phyloP scores from a whole-genome alignment of 64 coral and sea anemone species.

The Dendronephthya gigantea region DNA sequence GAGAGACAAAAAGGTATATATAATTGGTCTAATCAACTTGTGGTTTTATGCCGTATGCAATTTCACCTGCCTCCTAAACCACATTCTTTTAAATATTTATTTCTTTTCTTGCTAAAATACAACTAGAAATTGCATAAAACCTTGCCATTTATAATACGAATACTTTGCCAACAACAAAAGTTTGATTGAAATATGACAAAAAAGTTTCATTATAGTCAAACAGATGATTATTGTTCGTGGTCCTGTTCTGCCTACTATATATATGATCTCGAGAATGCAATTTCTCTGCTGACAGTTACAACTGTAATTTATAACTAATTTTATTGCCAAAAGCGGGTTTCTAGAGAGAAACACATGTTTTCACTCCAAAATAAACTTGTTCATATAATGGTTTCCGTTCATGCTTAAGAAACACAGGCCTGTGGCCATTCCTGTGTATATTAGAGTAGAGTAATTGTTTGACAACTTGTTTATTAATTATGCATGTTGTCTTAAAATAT shows the following conservation, averaged over 20 bases:
- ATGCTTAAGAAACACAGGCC: neutral
- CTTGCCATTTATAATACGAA: neutral
- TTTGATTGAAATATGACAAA: too few species aligned
- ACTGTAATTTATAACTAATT: too few species aligned
- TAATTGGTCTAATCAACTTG: neutral
- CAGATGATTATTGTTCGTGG: too few species aligned
- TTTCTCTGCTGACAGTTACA: too few species aligned
- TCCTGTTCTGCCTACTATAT: too few species aligned
- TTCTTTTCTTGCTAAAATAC: neutral
- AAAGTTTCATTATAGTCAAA: too few species aligned
- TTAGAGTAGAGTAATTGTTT: too few species aligned
- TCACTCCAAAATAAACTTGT: neutral
- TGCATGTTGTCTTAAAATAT: neutral
- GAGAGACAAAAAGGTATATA: neutral
- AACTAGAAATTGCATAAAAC: neutral
- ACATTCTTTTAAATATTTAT: conserved; percentile 5
- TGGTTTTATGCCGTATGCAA: neutral
- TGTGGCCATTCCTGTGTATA: neutral
- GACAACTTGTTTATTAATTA: neutral
- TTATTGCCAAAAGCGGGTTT: too few species aligned
- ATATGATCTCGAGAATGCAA: too few species aligned
- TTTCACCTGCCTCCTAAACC: neutral
- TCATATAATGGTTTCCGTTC: neutral
- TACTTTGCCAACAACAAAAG: neutral
- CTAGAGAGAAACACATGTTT: too few species aligned